Conservation (phyloP, 2,888 invertebrate species). For the Monochamus alternatus region DNA sequence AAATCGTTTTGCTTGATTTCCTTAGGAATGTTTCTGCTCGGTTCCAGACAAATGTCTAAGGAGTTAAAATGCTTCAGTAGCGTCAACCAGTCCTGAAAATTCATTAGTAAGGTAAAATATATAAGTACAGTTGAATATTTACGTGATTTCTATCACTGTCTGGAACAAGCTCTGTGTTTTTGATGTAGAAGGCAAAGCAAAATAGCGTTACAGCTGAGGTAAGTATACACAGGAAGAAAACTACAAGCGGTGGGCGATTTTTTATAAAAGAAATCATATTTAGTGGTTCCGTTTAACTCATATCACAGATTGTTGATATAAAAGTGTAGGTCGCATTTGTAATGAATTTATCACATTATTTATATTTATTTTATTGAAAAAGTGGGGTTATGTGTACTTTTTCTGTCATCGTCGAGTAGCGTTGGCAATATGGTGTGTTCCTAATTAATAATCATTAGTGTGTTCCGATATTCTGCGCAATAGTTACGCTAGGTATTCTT, state of each 20-base stretch:
- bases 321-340: slow-evolving; percentile 42
- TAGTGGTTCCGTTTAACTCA: neutral
- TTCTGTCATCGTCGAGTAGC: no score
- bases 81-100: slow-evolving; percentile 35
- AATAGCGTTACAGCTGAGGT: slow-evolving; percentile 24
- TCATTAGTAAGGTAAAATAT: neutral
- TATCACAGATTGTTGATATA: slow-evolving; percentile 61
- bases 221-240: slow-evolving; percentile 35
- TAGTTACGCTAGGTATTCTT: no score
- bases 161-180: slow-evolving; percentile 27
- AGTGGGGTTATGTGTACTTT: neutral
- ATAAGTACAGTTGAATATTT: neutral
- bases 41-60: slow-evolving; percentile 11
- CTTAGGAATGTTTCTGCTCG: neutral
- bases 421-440: neutral
- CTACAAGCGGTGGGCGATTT: slow-evolving; percentile 38
- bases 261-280: slow-evolving; percentile 39
- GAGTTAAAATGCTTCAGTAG: slow-evolving; percentile 33
- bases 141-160: slow-evolving; percentile 38
- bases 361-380: neutral
- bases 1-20: neutral
- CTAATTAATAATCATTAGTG: neutral
- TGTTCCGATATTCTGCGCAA: neutral
- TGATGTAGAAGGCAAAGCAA: slow-evolving; percentile 37
- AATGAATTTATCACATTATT: slow-evolving; percentile 5